phyloP scores from a whole-genome alignment of 2,113 vertebrate species.

The Machaerirhynchus nigripectus region DNA sequence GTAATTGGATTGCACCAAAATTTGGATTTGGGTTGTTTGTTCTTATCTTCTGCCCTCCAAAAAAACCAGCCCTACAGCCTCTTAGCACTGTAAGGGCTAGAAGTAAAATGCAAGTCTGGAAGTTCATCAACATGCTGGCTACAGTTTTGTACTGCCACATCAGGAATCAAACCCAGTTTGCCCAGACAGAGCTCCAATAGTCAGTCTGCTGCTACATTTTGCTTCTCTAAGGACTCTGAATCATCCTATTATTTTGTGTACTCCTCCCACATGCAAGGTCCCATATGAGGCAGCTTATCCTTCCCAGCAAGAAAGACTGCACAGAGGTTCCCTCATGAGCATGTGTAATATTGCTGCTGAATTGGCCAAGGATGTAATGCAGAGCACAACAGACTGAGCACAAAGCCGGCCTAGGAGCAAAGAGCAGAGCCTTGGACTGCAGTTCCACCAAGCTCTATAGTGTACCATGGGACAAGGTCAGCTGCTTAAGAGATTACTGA shows the following conservation, averaged over 20 bases:
- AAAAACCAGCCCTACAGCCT: neutral
- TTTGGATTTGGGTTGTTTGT: neutral
- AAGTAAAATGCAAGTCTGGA: neutral
- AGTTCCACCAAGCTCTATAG: neutral
- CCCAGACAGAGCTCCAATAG: neutral
- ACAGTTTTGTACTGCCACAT: neutral
- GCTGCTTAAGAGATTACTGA: neutral
- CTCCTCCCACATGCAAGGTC: conserved; percentile 47
- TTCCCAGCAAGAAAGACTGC: neutral
- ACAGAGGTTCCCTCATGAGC: neutral
- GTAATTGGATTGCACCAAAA: neutral
- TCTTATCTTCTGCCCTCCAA: neutral
- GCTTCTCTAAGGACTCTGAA: conserved; percentile 30
- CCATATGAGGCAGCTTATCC: neutral
- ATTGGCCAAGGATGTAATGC: neutral
- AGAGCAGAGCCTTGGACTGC: neutral
- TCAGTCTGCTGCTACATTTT: neutral
- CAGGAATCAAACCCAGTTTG: neutral
- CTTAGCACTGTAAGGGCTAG: neutral
- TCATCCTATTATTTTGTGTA: conserved; percentile 4
- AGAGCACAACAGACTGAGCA: neutral
- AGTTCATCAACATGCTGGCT: neutral
- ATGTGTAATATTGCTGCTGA: conserved; percentile 30
- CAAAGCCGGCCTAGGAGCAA: conserved; percentile 5
- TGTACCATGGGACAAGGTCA: neutral